A percentile compares a stretch with the other conserved stretches of the same genome.
These are phyloP conservation scores for Idaea straminata DNA, from an alignment of 2,888 invertebrate genomes.

Conservation along the genomic window DNA sequence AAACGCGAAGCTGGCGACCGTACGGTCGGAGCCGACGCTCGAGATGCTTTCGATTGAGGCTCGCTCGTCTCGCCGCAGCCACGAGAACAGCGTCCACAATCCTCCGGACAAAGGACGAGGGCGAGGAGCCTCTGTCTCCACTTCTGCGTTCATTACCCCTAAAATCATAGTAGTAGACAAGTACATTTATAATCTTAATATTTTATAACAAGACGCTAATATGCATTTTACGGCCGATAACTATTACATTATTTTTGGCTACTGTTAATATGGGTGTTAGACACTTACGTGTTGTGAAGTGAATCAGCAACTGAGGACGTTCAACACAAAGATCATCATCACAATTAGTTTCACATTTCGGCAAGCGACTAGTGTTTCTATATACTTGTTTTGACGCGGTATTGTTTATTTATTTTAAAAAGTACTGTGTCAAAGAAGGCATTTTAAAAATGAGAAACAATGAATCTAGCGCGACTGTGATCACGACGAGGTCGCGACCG, in stretches of 20 bases:
- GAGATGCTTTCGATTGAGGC: conserved; percentile 78
- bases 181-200: not conserved
- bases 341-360: conserved; percentile 16
- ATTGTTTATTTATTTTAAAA: conserved; percentile 12
- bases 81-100: conserved; percentile 84
- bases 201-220: not conserved
- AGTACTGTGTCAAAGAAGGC: conserved; percentile 13
- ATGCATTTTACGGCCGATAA: not conserved
- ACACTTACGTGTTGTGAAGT: conserved; percentile 56
- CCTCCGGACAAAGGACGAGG: conserved; percentile 72
- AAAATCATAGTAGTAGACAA: conserved; percentile 27
- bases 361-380: conserved; percentile 8
- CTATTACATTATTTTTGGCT: conserved; percentile 15
- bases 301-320: conserved; percentile 43
- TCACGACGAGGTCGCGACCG: conserved; percentile 60
- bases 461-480: conserved; percentile 29
- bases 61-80: conserved; percentile 83
- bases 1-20: conserved; percentile 86
- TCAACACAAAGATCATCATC: conserved; percentile 46
- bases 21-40: conserved; percentile 85
- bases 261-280: conserved; percentile 3
- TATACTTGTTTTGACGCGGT: not conserved
- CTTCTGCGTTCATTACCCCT: conserved; percentile 67
- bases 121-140: conserved; percentile 51
- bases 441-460: conserved; percentile 29